Percentiles rank a stretch among this genome's conserved stretches.
Conservation (phyloP, 2,797 vertebrate genomes). For the Channallabes apus region DNA sequence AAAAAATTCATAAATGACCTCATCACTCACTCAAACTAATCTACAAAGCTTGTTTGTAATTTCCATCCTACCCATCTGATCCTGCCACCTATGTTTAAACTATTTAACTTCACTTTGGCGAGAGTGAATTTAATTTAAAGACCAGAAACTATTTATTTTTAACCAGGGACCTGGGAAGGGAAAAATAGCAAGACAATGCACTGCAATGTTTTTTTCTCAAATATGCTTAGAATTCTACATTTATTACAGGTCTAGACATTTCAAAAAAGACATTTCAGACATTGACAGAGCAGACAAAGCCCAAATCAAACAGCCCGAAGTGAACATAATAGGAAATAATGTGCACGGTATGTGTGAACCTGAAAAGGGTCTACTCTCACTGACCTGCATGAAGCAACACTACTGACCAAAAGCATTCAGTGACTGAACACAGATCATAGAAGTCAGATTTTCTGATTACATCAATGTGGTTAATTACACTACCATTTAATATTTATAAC, state of each 20-base stretch:
- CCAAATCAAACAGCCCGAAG: background rate
- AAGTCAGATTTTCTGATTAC: background rate
- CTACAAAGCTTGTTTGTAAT: background rate
- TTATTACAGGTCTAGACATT: background rate
- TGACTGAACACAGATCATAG: conserved; percentile 47
- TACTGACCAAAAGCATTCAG: conserved; percentile 50
- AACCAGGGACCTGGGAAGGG: background rate
- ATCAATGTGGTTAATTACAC: background rate
- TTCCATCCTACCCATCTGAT: background rate
- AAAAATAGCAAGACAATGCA: background rate
- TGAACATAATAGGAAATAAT: conserved; percentile 25
- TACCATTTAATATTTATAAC: background rate
- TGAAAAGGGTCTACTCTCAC: conserved; percentile 41
- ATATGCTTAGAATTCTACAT: background rate
- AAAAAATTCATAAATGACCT: background rate
- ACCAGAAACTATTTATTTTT: background rate
- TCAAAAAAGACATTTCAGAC: background rate
- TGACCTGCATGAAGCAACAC: conserved; percentile 42
- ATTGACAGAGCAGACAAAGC: background rate
- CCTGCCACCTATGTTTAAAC: background rate
- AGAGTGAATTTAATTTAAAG: background rate
- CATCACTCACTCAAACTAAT: conserved; percentile 1
- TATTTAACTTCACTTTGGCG: background rate
- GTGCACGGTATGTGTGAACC: conserved; percentile 44
- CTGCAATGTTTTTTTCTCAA: background rate